Conservation (phyloP, 2,113 vertebrate species). For the Myocastor coypus region DNA sequence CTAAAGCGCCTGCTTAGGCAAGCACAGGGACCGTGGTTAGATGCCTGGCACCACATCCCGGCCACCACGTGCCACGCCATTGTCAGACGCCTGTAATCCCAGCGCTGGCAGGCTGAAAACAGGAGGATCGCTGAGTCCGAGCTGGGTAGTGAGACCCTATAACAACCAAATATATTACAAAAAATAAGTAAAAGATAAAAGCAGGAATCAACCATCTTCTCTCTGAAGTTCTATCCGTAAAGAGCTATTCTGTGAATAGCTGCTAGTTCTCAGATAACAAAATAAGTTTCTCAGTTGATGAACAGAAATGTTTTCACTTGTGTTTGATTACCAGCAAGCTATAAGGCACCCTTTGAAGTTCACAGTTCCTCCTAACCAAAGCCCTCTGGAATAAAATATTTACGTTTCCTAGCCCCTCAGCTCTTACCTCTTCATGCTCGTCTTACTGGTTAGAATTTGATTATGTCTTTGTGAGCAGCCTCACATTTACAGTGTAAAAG, state of each 20-base stretch:
- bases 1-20: no score
- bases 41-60: no score
- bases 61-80: no score
- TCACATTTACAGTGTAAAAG: conserved; percentile 19
- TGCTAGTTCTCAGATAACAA: background rate
- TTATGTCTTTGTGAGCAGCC: conserved; percentile 37
- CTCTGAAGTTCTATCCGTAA: background rate
- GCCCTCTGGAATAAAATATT: background rate
- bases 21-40: no score
- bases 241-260: background rate
- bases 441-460: conserved; percentile 25
- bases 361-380: background rate
- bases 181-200: no score
- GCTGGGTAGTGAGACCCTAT: no score
- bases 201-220: background rate
- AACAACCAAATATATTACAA: no score
- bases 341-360: background rate
- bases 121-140: no score
- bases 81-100: no score
- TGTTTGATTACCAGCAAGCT: background rate
- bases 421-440: background rate
- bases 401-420: background rate
- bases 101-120: no score
- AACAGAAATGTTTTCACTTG: background rate
- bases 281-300: background rate